Evolutionary conservation across 2,113 vertebrate species (phyloP).

Genomic region (Gambusia affinis): DNA sequence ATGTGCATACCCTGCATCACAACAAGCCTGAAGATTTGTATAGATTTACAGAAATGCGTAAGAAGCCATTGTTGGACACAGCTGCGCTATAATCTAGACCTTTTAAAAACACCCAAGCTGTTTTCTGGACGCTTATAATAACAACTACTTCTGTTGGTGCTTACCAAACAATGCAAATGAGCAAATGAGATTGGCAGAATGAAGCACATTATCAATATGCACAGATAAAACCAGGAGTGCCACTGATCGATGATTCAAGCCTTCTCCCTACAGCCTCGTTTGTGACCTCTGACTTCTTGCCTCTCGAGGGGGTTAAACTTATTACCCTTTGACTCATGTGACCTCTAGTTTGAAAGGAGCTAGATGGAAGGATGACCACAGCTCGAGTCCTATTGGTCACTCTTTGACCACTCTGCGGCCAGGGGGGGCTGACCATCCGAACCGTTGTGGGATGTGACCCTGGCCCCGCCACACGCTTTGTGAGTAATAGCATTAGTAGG

Average conservation of each 20-base stretch:
- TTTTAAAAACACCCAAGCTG: neutral
- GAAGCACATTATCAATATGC: slow-evolving; percentile 60
- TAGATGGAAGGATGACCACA: slow-evolving; percentile 91
- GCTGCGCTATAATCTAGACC: neutral
- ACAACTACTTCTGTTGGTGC: slow-evolving; percentile 44
- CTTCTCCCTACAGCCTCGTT: slow-evolving; percentile 85
- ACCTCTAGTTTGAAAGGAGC: slow-evolving; percentile 87
- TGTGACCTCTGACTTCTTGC: slow-evolving; percentile 87
- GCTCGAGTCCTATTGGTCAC: slow-evolving; percentile 83
- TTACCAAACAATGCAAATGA: slow-evolving; percentile 69
- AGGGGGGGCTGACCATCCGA: slow-evolving; percentile 66
- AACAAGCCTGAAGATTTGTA: neutral
- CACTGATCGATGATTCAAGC: slow-evolving; percentile 79
- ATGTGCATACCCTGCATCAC: slow-evolving; percentile 1
- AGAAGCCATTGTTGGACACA: neutral
- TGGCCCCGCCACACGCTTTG: slow-evolving; percentile 70
- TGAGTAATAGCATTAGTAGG: slow-evolving; percentile 76
- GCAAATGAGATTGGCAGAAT: slow-evolving; percentile 65
- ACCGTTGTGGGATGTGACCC: slow-evolving; percentile 72
- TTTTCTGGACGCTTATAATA: slow-evolving; percentile 24
- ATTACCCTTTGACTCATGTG: slow-evolving; percentile 91
- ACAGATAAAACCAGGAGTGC: slow-evolving; percentile 64
- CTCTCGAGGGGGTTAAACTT: slow-evolving; percentile 86
- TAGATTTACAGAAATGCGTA: neutral
- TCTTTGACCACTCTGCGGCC: slow-evolving; percentile 63